Evolutionary conservation across 2,113 vertebrate genomes (phyloP), one percentile per base, ranked within the genome.

Genomic region (Scartelaos histophorus): DNA sequence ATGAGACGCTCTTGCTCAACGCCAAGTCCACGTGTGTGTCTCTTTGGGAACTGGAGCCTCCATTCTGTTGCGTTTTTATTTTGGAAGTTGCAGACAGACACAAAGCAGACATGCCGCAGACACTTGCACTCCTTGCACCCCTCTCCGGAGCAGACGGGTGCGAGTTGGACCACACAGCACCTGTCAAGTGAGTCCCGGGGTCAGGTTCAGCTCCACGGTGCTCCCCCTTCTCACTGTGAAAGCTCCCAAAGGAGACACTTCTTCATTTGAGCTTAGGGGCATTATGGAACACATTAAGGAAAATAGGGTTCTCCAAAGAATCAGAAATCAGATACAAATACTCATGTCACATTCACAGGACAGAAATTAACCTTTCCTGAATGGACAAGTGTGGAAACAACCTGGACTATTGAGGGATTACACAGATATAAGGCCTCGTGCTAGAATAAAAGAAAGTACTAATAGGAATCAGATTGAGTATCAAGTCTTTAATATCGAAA

Each of bases 21-120:
- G 53, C 51, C 71, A 25, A 67, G 29, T 9, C 10, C 62, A 58
- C 21, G 13, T 24, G 58, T 45, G 25, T 54, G 43, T 22, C 17
- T 75, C 66, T 22, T 68, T 10, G 49, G 2, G 38, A 11, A 78
- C 72, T 3, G 34, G 16, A 79, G 54, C 13, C 66, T 69, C 15
- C 16, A 70, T 73, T 85, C 17, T 51, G 76, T 77, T 67, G 10
- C 51, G 35, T 73, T 69, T 84, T 19, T 80, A 68, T 72, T 67
- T 68, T 70, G 38, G 66, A 87, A 80, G 71, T 86, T 74, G 75
- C 72, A 89, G 81, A 85, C 87, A 82, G 71, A 90, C 90, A 91
- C 85, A 90, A 91, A 89, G 82, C 82, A 79, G 86, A 82, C 78
- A 89, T 88, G 74, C 82, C 85, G 82, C 78, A 88, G 80, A 79